Evolutionary conservation across 1,140 invertebrate genomes (phyloP), one percentile per base, ranked within the genome.

Genomic region (Drosophila neocordata): DNA sequence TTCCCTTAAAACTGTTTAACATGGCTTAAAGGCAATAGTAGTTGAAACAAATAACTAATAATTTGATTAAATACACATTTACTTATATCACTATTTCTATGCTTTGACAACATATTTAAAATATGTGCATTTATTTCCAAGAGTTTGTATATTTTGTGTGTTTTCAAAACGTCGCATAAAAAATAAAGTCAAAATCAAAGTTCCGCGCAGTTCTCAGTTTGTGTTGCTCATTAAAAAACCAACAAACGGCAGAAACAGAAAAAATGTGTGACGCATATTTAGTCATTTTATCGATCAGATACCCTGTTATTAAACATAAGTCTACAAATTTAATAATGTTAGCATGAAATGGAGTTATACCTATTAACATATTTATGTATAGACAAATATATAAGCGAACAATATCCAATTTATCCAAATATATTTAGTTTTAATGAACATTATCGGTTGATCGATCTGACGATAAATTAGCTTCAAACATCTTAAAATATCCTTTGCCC

Each of bases 141-240:
- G 15, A 48, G 41, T 20, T 48, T 11, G 15, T 48, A 9, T 9
- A 0, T 44, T 48, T 8, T 20, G 5, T 11, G 15, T 48, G 0
- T 48, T 48, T 48, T 3, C 15, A 20, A 20, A 48, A 20, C 41
- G 37, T 38, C 61, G 34, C 52, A 20, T 58, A 35, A 62, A 52
- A 70, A 44, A n/a, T 58, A 60, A 60, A 57, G 13, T 22, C 8
- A 38, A 55, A 52, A 22, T 24, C 34, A 68, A 44, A 41, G 41
- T 61, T 56, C 55, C 67, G 38, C 27, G 68, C 20, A 37, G 27
- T 31, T 56, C 18, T 24, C 37, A 56, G n/a, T 55, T 56, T 41
- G 48, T 68, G 58, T 27, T 63, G 61, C 73, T 77, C 73, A 77
- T 77, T 77, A 77, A 77, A 69, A 69, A 73, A 69, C 69, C 60